phyloP scores from a whole-genome alignment of 2,113 vertebrate species.

The Solea senegalensis region DNA sequence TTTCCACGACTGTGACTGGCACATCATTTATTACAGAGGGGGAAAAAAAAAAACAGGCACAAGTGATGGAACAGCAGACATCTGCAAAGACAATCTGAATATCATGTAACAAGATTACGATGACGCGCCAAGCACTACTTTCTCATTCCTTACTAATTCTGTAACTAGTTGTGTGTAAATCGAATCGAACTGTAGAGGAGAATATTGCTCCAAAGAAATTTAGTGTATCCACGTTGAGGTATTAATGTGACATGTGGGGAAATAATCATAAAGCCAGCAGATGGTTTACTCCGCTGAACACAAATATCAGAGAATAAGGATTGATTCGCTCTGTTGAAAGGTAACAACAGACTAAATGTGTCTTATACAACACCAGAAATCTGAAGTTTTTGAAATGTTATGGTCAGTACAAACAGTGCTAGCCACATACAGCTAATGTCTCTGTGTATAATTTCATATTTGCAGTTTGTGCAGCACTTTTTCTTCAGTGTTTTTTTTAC shows the following conservation, averaged over 20 bases:
- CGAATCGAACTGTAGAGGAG: background rate
- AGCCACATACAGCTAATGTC: background rate
- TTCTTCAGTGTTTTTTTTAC: background rate
- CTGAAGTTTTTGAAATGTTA: background rate
- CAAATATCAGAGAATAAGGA: background rate
- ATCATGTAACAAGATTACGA: constrained; percentile 26
- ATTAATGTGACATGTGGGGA: background rate
- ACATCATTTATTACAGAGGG: constrained; percentile 50
- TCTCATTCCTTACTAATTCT: background rate
- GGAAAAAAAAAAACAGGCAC: constrained; percentile 18
- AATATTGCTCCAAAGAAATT: no score
- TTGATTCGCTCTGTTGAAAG: background rate
- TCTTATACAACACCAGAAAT: background rate
- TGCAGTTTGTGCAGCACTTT: background rate
- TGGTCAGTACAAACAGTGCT: background rate
- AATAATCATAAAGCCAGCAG: background rate
- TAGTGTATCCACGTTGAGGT: background rate
- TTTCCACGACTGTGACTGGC: constrained; percentile 51
- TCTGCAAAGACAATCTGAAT: constrained; percentile 32
- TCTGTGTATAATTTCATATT: background rate
- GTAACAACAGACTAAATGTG: background rate
- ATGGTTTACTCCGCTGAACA: no score
- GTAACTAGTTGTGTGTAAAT: background rate
- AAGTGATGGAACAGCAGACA: constrained; percentile 35
- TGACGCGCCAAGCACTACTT: background rate